Evolutionary conservation across 2,888 invertebrate genomes (phyloP).

Genomic region (Oxystoma pomonae): DNA sequence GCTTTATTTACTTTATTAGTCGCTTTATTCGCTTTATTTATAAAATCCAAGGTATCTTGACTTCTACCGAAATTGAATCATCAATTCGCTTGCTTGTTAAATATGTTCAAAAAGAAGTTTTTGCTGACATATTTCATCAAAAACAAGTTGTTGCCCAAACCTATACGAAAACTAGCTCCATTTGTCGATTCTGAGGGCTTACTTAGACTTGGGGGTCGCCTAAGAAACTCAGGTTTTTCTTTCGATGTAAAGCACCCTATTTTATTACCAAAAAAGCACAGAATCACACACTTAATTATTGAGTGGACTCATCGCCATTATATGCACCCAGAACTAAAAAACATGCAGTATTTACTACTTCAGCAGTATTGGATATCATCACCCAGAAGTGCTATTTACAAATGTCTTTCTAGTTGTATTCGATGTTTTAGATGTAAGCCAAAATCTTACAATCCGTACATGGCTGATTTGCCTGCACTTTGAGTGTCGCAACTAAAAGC

Average conservation of each 20-base stretch:
- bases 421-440: background rate
- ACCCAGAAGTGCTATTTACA: background rate
- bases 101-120: background rate
- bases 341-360: background rate
- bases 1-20: background rate
- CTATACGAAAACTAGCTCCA: no score
- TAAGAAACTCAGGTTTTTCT: no score
- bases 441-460: background rate
- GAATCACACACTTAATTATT: no score
- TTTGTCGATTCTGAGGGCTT: no score
- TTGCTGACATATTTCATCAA: background rate
- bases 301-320: background rate
- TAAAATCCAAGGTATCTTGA: background rate
- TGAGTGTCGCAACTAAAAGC: no score
- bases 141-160: slow-evolving; percentile 1
- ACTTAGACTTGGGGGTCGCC: no score
- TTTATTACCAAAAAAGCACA: no score
- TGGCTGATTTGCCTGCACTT: background rate
- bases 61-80: background rate
- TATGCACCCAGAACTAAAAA: background rate
- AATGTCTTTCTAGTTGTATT: no score
- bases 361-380: background rate
- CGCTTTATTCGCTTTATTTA: no score
- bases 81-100: background rate
- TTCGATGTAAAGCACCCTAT: no score